Evolutionary conservation across 2,113 vertebrate species (phyloP).

Genomic region (Malaclemys terrapin): DNA sequence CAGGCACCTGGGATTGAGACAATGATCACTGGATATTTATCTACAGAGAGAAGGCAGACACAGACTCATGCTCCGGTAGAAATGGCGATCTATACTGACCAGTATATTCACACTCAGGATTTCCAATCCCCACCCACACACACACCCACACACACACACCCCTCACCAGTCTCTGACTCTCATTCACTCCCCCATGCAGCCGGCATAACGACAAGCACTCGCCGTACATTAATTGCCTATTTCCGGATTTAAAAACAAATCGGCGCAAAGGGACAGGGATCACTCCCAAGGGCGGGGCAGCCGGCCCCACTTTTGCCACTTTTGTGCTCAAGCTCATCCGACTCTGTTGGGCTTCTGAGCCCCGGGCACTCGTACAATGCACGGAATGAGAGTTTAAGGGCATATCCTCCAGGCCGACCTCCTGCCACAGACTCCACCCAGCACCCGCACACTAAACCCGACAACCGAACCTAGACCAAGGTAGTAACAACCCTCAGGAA

Average conservation of each 20-base stretch:
- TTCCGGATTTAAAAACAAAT: not conserved
- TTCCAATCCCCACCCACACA: fast-evolving
- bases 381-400: not conserved
- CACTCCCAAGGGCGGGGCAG: no score
- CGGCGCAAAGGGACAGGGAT: no score
- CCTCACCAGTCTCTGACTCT: not conserved
- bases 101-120: no score
- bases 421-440: no score
- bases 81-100: no score
- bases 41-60: no score
- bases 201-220: no score
- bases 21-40: not conserved
- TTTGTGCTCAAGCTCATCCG: not conserved
- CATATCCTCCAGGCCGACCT: no score
- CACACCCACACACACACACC: not conserved
- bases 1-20: not conserved
- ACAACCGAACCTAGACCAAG: not conserved
- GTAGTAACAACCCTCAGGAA: not conserved
- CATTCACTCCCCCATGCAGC: not conserved
- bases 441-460: not conserved
- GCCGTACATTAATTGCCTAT: not conserved
- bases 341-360: not conserved
- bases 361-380: no score
- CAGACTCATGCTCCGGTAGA: no score
- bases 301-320: not conserved